Base-by-base conservation (phyloP, 37 sponge, comb jelly and placozoan genomes). In the Beroe forskalii region DNA sequence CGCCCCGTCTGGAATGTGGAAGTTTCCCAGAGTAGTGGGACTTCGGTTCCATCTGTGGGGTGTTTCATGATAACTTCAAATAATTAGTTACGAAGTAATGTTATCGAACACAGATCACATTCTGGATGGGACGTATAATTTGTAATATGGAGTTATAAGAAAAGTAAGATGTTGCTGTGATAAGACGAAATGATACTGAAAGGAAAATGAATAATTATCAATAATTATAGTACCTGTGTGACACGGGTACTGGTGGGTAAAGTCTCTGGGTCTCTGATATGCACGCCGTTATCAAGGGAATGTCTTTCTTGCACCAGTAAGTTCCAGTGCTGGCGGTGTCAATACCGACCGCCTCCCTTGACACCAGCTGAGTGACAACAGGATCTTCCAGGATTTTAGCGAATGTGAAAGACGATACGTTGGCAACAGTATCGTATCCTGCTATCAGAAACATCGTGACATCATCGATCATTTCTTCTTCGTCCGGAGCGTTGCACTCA, bases 381-480 rank as follows among this genome's bases (percentile, higher is more conserved):
- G 75, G 38, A 39, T 72, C 22, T 30, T 72, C 75, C 30, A 72
- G 22, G 1, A 72, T 20, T 20, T 36, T 35, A 35, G 75, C 75
- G 12, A 33, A 30, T 20, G 40, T 37, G 40, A 72, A 72, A 1
- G 40, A 35, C 19, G 33, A 30, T 19, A 72, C 75, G 22, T 72
- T 72, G 33, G 75, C 75, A 30, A 39, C 75, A 6, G 75, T 72
- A 30, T 72, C 75, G 22, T 72, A 72, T 19, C 75, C 75, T 37
- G 75, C 75, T 38, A 72, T 33, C 40, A 72, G 36, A 30, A 72
- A 72, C 75, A 72, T 39, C 2, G 30, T 72, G 40, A 72, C 40
- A 30, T 72, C 75, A 72, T 72, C 75, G 14, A 72, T 20, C 75
- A 72, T 72, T 6, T 3, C 37, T 37, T 72, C 75, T 12, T 22